Conservation (phyloP, 2,888 invertebrate genomes). For the Eumacrocentrus americanus region DNA sequence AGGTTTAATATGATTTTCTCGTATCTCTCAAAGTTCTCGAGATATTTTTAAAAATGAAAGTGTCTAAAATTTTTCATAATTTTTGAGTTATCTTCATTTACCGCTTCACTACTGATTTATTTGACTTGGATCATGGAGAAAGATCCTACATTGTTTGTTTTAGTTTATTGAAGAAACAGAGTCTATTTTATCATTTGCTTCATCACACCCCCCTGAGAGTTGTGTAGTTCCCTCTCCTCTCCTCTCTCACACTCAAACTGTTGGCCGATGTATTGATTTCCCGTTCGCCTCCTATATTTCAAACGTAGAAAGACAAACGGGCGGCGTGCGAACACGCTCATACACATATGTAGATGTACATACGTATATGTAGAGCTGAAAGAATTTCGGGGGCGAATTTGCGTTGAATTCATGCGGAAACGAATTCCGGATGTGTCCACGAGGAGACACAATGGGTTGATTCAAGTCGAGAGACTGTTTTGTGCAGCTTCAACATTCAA, state of each 20-base stretch:
- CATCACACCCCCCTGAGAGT: neutral
- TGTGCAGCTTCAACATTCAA: conserved; percentile 14
- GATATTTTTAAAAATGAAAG: no score
- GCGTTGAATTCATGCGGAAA: conserved; percentile 16
- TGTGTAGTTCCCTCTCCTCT: conserved; percentile 18
- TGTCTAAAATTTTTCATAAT: neutral
- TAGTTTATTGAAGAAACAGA: no score
- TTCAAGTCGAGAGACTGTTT: no score
- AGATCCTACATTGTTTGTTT: neutral
- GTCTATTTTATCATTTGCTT: neutral
- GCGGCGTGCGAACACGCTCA: conserved; percentile 21
- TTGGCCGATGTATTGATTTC: conserved; percentile 55
- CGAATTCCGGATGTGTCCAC: conserved; percentile 18
- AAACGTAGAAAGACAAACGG: conserved; percentile 54
- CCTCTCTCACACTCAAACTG: conserved; percentile 31
- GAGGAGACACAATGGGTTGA: conserved; percentile 2
- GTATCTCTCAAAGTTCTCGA: no score
- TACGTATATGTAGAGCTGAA: no score
- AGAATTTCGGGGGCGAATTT: no score
- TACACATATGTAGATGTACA: no score
- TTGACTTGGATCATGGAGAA: no score
- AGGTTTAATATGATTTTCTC: no score
- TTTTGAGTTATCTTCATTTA: neutral
- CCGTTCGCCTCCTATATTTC: conserved; percentile 51
- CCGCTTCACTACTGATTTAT: no score